Evolutionary conservation across 2,797 vertebrate genomes (phyloP).

Genomic region (Brotula barbata): DNA sequence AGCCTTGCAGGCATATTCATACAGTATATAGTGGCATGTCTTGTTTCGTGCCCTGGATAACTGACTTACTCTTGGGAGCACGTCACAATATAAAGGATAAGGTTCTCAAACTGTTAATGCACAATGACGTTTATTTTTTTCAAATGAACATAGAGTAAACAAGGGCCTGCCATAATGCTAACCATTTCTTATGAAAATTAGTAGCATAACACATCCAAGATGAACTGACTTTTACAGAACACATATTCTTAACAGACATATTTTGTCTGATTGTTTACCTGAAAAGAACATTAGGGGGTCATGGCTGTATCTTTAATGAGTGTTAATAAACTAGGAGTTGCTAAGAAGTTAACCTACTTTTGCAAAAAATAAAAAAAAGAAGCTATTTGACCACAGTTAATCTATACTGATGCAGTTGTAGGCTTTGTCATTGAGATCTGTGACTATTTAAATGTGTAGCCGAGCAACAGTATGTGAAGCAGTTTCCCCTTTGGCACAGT

Average conservation of each 20-base stretch:
- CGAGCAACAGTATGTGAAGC: slow-evolving; percentile 17
- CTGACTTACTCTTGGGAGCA: slow-evolving; percentile 62
- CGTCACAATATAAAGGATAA: slow-evolving; percentile 52
- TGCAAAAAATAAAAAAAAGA: background rate
- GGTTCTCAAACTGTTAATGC: slow-evolving; percentile 48
- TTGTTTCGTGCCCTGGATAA: slow-evolving; percentile 68
- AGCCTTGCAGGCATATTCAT: slow-evolving; percentile 77
- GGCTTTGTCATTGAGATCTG: slow-evolving; percentile 22
- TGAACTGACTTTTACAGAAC: slow-evolving; percentile 19
- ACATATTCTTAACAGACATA: slow-evolving; percentile 33
- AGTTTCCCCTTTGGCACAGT: slow-evolving; percentile 57
- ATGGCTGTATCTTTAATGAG: slow-evolving; percentile 21
- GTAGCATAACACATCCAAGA: slow-evolving; percentile 7
- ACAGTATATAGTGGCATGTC: slow-evolving; percentile 74
- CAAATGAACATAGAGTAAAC: slow-evolving; percentile 18
- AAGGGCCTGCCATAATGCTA: background rate
- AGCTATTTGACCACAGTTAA: background rate
- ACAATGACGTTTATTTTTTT: slow-evolving; percentile 44
- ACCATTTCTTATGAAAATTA: slow-evolving; percentile 23
- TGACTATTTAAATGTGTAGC: slow-evolving; percentile 34
- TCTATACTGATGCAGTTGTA: slow-evolving; percentile 1
- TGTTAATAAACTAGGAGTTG: slow-evolving; percentile 22
- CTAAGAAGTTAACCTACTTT: slow-evolving; percentile 10
- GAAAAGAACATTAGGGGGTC: slow-evolving; percentile 30
- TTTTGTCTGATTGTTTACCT: slow-evolving; percentile 22